These are phyloP conservation scores for Zosterops pallidus DNA, from an alignment of 2,113 vertebrate species.

Conservation along the genomic window DNA sequence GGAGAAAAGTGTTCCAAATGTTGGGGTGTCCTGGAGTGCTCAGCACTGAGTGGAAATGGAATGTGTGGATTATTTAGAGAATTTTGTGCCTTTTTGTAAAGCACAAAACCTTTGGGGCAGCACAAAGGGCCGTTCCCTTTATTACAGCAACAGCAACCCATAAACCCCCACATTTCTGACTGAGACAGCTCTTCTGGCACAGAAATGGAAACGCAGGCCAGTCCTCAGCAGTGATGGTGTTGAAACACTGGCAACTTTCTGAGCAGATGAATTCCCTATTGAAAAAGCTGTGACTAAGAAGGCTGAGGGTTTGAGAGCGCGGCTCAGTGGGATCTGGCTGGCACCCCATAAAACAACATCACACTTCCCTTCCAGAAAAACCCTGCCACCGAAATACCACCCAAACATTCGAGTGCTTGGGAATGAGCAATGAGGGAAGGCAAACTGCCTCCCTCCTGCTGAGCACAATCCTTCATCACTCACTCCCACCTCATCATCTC, in stretches of 20 bases:
- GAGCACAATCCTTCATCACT: conserved; percentile 51
- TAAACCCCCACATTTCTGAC: not conserved
- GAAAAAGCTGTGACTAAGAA: conserved; percentile 33
- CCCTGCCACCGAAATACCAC: conserved; percentile 44
- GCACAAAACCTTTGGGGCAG: not conserved
- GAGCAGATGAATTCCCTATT: conserved; percentile 30
- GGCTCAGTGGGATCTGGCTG: conserved; percentile 62
- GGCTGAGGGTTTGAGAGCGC: conserved; percentile 12
- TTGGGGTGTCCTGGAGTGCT: not conserved
- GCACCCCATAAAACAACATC: conserved; percentile 53
- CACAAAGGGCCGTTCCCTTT: not conserved
- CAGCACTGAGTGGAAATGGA: not conserved
- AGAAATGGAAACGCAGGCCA: not conserved
- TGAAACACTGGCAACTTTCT: not conserved
- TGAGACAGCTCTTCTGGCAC: not conserved
- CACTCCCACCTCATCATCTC: conserved; percentile 47
- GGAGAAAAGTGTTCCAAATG: not conserved
- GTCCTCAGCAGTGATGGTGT: not conserved
- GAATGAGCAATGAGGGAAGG: conserved; percentile 50
- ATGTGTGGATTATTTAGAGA: not conserved
- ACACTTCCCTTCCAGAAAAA: conserved; percentile 49
- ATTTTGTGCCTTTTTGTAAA: not conserved
- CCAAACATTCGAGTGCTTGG: conserved; percentile 47
- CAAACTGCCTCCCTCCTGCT: conserved; percentile 22
- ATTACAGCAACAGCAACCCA: not conserved